phyloP scores from a whole-genome alignment of 2,888 invertebrate genomes.

The Notodonta ziczac region DNA sequence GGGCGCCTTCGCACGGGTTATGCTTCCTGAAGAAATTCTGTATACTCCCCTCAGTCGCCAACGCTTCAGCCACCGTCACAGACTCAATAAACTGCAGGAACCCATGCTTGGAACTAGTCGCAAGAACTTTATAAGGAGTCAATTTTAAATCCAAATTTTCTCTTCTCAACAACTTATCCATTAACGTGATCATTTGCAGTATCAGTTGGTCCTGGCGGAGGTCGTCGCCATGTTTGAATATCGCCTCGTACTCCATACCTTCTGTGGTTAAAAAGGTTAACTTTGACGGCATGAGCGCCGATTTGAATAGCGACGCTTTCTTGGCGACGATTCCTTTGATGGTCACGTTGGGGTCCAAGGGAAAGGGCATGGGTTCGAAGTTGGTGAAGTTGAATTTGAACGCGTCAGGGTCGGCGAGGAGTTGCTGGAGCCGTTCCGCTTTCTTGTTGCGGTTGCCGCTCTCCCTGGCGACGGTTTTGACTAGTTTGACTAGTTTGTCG shows the following conservation, averaged over 20 bases:
- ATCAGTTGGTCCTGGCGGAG: conserved; percentile 98
- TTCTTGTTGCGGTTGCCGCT: conserved; percentile 96
- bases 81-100: conserved; percentile 98
- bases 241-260: conserved; percentile 94
- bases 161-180: conserved; percentile 96
- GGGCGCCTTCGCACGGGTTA: conserved; percentile 94
- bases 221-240: conserved; percentile 99
- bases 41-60: conserved; percentile 94
- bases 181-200: conserved; percentile 98
- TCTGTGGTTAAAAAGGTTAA: conserved; percentile 94
- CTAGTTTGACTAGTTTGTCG: conserved; percentile 93
- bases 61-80: conserved; percentile 95
- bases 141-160: conserved; percentile 98
- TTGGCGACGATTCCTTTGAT: conserved; percentile 95
- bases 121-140: conserved; percentile 96
- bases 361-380: conserved; percentile 97
- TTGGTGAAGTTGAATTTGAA: conserved; percentile 94
- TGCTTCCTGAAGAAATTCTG: conserved; percentile 96
- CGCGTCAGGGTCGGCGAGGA: conserved; percentile 91
- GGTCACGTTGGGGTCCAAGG: conserved; percentile 95
- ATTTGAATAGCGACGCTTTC: conserved; percentile 97
- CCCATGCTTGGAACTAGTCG: conserved; percentile 97
- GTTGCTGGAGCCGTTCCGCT: conserved; percentile 93
- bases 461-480: conserved; percentile 95
- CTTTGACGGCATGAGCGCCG: conserved; percentile 96